Conservation (phyloP, 2,797 vertebrate genomes). For the Huso huso region DNA sequence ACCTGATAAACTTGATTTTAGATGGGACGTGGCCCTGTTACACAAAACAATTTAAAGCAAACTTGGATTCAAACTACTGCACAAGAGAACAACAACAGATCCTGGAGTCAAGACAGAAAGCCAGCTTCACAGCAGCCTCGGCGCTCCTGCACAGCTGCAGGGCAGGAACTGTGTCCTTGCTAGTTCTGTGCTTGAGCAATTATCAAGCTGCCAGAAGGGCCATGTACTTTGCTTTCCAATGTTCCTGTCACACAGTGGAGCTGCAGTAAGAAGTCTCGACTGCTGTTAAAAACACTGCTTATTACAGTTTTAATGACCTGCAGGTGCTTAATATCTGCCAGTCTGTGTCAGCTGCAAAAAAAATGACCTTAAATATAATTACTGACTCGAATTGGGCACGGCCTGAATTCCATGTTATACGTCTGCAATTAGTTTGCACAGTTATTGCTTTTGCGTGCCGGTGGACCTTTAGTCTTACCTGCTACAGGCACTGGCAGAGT, state of each 20-base stretch:
- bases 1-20: no score
- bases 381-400: conserved; percentile 25
- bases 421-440: conserved; percentile 16
- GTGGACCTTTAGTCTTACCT: conserved; percentile 20
- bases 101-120: background rate
- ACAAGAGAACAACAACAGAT: background rate
- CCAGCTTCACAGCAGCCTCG: background rate
- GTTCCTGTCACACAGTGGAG: conserved; percentile 3
- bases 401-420: conserved; percentile 20
- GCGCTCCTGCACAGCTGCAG: background rate
- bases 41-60: no score
- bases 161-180: background rate
- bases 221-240: background rate
- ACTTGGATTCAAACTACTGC: background rate
- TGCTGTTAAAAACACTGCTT: background rate
- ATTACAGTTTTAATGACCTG: background rate
- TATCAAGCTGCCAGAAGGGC: background rate
- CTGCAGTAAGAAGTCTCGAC: background rate
- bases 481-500: conserved; percentile 26
- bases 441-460: conserved; percentile 23
- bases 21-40: no score
- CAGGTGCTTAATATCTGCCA: conserved; percentile 1
- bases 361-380: conserved; percentile 20
- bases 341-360: conserved; percentile 8
- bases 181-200: background rate